A percentile compares a stretch with the other conserved stretches of the same genome.
Evolutionary conservation across 2,113 vertebrate genomes (phyloP).

Genomic region (Pholis gunnellus): DNA sequence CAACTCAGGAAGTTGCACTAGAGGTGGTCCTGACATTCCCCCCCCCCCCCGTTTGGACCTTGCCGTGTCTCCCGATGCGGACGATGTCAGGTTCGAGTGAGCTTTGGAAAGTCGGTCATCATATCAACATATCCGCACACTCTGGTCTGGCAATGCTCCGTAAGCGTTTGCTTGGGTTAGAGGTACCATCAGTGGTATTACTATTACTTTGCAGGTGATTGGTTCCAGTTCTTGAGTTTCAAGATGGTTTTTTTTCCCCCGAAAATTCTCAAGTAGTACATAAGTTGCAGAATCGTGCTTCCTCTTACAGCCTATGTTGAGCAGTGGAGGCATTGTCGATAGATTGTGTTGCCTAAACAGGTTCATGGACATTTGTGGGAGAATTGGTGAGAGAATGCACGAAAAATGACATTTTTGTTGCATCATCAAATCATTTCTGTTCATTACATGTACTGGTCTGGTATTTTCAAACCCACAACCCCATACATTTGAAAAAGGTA

Average conservation of each 20-base stretch:
- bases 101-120: too few relatives aligned
- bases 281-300: background rate
- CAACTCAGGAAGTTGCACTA: background rate
- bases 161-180: background rate
- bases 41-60: background rate
- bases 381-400: background rate
- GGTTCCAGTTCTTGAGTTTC: background rate
- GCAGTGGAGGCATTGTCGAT: background rate
- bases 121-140: background rate
- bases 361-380: background rate
- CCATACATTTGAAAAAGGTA: too few relatives aligned
- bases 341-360: background rate
- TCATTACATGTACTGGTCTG: background rate
- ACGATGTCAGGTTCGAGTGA: background rate
- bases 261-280: background rate
- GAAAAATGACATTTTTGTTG: background rate
- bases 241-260: too few relatives aligned
- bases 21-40: constrained; percentile 11
- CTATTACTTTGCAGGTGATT: background rate
- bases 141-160: background rate
- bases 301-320: background rate
- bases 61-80: background rate
- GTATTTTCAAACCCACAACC: background rate
- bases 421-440: background rate
- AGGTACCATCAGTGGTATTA: background rate